phyloP scores from a whole-genome alignment of 1,140 invertebrate species.

The Magallana gigas region DNA sequence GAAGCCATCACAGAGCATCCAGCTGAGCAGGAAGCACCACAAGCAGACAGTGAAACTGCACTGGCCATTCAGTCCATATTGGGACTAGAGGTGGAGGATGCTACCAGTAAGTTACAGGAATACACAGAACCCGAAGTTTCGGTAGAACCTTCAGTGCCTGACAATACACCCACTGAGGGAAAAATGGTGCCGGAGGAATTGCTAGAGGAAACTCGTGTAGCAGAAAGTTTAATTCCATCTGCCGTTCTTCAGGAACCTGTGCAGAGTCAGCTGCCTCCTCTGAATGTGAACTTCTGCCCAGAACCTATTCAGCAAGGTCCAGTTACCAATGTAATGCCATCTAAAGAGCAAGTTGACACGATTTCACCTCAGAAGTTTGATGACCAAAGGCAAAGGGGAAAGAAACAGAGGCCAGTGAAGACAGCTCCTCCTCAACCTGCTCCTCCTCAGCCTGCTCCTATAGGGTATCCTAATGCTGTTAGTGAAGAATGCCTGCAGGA shows the following conservation, averaged over 20 bases:
- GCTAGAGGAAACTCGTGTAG: neutral
- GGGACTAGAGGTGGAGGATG: conserved; percentile 53
- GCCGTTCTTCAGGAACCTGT: neutral
- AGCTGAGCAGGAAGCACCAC: conserved; percentile 10
- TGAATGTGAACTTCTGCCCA: neutral
- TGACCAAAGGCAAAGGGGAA: neutral
- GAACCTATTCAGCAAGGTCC: neutral
- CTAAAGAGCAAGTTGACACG: neutral
- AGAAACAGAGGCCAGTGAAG: neutral
- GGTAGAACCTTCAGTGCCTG: neutral
- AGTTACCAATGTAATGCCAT: neutral
- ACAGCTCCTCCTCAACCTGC: neutral
- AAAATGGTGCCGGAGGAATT: neutral
- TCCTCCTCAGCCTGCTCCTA: too few species aligned
- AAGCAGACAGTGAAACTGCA: conserved; percentile 62
- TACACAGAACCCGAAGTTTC: conserved; percentile 39
- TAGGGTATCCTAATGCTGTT: neutral
- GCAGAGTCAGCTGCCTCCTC: neutral
- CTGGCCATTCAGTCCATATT: conserved; percentile 64
- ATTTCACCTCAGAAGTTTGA: neutral
- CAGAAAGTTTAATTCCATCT: neutral
- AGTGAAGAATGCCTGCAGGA: conserved; percentile 17
- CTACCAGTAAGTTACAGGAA: neutral
- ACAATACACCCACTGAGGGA: neutral
- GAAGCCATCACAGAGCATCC: conserved; percentile 38